Evolutionary conservation across 2,113 vertebrate genomes (phyloP).

Genomic region (Laticauda colubrina): DNA sequence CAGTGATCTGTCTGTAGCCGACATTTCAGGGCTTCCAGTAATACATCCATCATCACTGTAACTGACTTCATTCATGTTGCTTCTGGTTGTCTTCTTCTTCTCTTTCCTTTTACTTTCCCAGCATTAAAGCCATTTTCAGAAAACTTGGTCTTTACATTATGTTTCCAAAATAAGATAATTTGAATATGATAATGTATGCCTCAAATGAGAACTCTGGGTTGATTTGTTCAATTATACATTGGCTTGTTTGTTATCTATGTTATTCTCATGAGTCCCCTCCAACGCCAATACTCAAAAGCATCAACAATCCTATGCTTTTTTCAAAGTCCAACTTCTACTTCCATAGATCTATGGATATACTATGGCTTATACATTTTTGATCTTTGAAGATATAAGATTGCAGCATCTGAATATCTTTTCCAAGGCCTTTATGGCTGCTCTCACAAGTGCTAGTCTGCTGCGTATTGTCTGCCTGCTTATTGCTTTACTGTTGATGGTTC

Average conservation of each 20-base stretch:
- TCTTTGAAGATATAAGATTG: background rate
- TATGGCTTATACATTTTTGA: background rate
- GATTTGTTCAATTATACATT: background rate
- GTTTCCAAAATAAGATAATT: background rate
- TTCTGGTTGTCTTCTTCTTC: background rate
- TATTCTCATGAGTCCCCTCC: background rate
- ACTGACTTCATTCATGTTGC: background rate
- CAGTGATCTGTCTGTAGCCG: background rate
- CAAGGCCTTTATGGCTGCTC: background rate
- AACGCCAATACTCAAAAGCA: background rate
- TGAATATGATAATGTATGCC: background rate
- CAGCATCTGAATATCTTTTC: background rate
- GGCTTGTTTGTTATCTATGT: background rate
- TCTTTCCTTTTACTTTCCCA: background rate
- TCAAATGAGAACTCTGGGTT: background rate
- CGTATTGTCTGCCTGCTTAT: background rate
- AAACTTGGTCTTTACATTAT: background rate
- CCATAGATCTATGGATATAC: background rate
- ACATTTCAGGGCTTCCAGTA: background rate
- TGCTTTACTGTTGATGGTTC: background rate
- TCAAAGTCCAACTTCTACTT: background rate
- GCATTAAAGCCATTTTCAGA: background rate
- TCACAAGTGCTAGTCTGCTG: background rate
- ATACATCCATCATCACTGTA: background rate
- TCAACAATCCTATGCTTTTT: background rate